Conservation (phyloP, 2,797 vertebrate genomes). For the Chloroceryle inda region DNA sequence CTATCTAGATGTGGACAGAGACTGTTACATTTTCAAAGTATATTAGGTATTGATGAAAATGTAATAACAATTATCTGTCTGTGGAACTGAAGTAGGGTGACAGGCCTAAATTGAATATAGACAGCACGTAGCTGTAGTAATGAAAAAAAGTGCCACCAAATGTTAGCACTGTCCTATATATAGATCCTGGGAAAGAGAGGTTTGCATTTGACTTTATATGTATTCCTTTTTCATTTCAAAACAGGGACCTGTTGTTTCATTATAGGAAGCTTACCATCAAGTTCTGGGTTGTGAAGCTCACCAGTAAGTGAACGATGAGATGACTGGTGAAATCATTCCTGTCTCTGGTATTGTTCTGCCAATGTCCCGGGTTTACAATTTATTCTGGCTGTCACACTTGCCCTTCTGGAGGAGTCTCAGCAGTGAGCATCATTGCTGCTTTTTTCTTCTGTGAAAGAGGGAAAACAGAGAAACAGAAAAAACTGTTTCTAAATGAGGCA, state of each 20-base stretch:
- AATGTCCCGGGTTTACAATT: background rate
- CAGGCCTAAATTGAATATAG: background rate
- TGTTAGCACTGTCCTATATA: background rate
- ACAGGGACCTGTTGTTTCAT: background rate
- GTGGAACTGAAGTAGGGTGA: background rate
- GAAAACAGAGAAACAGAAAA: background rate
- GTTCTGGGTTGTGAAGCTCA: background rate
- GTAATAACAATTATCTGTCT: conserved; percentile 22
- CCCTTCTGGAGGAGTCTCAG: background rate
- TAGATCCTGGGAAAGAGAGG: background rate
- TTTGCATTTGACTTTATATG: background rate
- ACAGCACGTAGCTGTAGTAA: background rate
- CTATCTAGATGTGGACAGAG: conserved; percentile 3
- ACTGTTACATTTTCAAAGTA: conserved; percentile 24
- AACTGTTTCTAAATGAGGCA: background rate
- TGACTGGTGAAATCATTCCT: background rate
- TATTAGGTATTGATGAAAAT: conserved; percentile 36
- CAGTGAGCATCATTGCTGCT: background rate
- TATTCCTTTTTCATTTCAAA: background rate
- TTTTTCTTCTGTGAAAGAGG: background rate
- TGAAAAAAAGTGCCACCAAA: background rate
- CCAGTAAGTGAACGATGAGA: background rate
- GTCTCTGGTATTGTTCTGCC: background rate
- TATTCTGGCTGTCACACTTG: background rate
- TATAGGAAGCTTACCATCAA: background rate